Base-by-base conservation (phyloP, 1,140 invertebrate species). In the Elymnias hypermnestra region DNA sequence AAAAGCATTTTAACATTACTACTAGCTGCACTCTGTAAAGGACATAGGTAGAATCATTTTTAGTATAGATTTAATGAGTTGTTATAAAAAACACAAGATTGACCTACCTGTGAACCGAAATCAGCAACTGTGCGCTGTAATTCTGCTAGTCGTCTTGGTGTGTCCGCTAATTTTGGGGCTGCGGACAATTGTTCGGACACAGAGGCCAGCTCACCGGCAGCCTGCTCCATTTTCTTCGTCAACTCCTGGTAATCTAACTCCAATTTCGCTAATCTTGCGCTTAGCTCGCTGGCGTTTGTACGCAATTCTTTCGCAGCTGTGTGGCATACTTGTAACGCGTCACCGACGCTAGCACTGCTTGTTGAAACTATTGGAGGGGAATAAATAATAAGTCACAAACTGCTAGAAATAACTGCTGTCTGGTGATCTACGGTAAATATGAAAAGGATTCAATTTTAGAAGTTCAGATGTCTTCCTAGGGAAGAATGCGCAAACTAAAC, bases 311-410 rank as follows among this genome's bases (percentile, higher is more conserved):
- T 89, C 10, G 90, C 88, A 1, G 89, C 66, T 1, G 89, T 89
- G 65, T 92, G 90, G 56, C 89, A 92, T 58, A 90, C 86, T 64
- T 92, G 91, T 15, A 92, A 53, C 1, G 88, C 88, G 57, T 91
- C 90, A 10, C 89, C 89, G 35, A 92, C 88, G 22, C 87, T 88
- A 65, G 89, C 87, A 68, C 87, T 92, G 44, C 89, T 90, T 23
- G 89, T 90, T 57, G 89, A 89, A 46, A 91, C 91, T 92, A 85
- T 42, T n/a, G n/a, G 17, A 36, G 19, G 7, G 8, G 12, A 38
- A 23, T 1, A 0, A 7, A n/a, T n/a, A n/a, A n/a, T n/a, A n/a
- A n/a, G n/a, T n/a, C n/a, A n/a, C n/a, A n/a, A n/a, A n/a, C n/a
- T n/a, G n/a, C n/a, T n/a, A n/a, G n/a, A n/a, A n/a, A n/a, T n/a